Conservation (phyloP, 2,888 invertebrate genomes). For the Blastobasis lacticolella region DNA sequence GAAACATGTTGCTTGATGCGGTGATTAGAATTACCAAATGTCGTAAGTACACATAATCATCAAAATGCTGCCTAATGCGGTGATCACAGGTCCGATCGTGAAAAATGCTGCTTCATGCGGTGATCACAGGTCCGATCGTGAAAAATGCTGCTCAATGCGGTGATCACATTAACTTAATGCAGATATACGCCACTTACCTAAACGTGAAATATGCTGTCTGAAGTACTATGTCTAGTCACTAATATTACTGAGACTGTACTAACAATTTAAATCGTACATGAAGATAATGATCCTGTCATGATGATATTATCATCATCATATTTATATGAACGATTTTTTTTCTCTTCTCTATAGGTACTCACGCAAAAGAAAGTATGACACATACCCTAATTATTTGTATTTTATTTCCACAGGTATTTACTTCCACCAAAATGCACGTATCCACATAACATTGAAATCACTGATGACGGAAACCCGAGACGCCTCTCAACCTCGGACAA, state of each 20-base stretch:
- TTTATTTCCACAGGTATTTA: too few relatives aligned
- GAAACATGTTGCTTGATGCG: not conserved
- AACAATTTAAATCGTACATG: not conserved
- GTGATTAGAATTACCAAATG: not conserved
- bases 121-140: not conserved
- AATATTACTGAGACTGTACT: not conserved
- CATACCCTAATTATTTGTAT: too few relatives aligned
- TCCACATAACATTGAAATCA: too few relatives aligned
- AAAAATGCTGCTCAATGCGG: not conserved
- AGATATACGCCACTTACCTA: not conserved
- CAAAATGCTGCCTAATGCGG: not conserved
- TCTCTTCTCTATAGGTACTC: not conserved
- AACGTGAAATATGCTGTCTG: not conserved
- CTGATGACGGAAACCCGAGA: too few relatives aligned
- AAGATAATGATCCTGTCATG: not conserved
- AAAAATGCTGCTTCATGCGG: not conserved
- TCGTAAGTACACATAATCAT: not conserved
- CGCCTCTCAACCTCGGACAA: too few relatives aligned
- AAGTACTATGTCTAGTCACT: not conserved
- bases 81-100: too few relatives aligned
- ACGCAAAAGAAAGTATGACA: too few relatives aligned
- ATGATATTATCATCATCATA: not conserved
- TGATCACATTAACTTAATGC: not conserved
- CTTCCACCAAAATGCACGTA: too few relatives aligned
- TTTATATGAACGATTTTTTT: not conserved